Evolutionary conservation across 2,888 invertebrate species (phyloP).

Genomic region (Eremobia ochroleuca): DNA sequence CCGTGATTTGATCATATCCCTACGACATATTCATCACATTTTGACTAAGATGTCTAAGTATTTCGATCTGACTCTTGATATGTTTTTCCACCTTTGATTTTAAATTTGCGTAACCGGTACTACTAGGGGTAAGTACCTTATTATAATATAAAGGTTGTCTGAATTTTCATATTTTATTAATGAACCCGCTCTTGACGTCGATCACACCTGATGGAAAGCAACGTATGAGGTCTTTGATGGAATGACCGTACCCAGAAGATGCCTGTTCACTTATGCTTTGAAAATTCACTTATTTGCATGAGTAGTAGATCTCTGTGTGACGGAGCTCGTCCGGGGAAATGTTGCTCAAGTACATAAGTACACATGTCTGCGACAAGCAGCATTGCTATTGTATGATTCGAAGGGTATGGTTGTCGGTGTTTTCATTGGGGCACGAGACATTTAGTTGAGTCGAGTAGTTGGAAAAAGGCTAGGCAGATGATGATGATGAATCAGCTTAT

Average conservation of each 20-base stretch:
- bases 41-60: background rate
- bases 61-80: background rate
- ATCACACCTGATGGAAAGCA: background rate
- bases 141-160: background rate
- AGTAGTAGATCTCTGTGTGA: background rate
- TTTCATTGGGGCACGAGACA: background rate
- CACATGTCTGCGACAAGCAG: background rate
- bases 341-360: background rate
- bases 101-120: conserved; percentile 15
- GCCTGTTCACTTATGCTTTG: background rate
- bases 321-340: background rate
- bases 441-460: background rate
- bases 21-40: background rate
- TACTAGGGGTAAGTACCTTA: background rate
- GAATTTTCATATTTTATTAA: background rate
- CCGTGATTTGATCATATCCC: too few relatives aligned
- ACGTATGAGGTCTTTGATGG: background rate
- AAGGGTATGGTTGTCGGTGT: background rate
- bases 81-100: conserved; percentile 12
- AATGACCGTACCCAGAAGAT: background rate
- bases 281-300: conserved; percentile 4
- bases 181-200: background rate
- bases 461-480: too few relatives aligned
- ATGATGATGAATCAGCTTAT: too few relatives aligned
- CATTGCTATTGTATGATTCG: background rate